A percentile compares a stretch with the other conserved stretches of the same genome.
phyloP scores from a whole-genome alignment of 2,888 invertebrate species.

The Euzophera pinguis region DNA sequence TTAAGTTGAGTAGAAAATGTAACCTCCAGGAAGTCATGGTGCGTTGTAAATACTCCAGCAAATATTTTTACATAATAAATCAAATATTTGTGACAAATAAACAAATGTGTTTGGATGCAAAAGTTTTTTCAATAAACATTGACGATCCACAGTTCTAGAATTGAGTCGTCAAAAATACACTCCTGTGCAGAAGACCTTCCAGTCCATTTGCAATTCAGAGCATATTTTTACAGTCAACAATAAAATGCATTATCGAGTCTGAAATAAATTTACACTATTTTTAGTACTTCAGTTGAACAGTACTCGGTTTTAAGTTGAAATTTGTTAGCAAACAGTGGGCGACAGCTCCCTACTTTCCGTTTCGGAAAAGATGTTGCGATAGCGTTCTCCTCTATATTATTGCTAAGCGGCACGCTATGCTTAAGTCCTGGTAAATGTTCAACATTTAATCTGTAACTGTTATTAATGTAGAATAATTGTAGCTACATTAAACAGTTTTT shows the following conservation, averaged over 20 bases:
- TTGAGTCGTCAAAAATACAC: background rate
- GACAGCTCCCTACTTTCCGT: constrained; percentile 41
- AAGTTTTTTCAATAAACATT: too few species aligned
- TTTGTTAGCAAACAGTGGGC: constrained; percentile 50
- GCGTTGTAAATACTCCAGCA: too few species aligned
- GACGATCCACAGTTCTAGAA: background rate
- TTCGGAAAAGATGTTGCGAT: constrained; percentile 54
- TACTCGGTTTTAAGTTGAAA: constrained; percentile 31
- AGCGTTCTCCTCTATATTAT: constrained; percentile 46
- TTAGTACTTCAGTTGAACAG: constrained; percentile 6
- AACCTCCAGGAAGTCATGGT: too few species aligned
- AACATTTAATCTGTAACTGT: constrained; percentile 9
- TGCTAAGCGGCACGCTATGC: constrained; percentile 47
- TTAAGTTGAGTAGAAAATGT: too few species aligned
- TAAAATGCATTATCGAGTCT: constrained; percentile 8
- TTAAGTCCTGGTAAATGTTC: background rate
- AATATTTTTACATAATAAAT: too few species aligned
- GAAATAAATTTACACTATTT: background rate
- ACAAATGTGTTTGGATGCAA: too few species aligned
- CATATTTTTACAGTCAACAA: constrained; percentile 4
- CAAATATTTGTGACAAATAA: too few species aligned
- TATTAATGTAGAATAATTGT: constrained; percentile 1
- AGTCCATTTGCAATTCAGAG: background rate
- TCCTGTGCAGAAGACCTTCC: background rate
- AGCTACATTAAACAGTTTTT: background rate